Evolutionary conservation across 2,797 vertebrate genomes (phyloP).

Genomic region (Coracias cyanogaster): DNA sequence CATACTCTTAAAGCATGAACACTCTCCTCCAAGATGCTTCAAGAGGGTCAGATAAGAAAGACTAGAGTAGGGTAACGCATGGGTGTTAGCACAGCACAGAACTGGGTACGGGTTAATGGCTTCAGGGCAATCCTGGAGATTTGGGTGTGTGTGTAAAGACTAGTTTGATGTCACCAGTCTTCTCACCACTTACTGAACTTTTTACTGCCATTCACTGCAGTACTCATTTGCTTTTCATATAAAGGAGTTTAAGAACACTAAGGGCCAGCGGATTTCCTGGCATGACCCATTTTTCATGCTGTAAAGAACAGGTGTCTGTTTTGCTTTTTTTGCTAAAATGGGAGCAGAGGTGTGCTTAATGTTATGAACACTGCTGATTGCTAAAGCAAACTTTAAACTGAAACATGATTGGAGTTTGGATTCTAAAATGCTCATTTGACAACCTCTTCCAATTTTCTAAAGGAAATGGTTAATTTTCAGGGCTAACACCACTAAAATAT

Average conservation of each 20-base stretch:
- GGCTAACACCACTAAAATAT: neutral
- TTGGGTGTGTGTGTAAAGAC: too few relatives aligned
- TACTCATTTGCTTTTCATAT: neutral
- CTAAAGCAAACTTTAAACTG: neutral
- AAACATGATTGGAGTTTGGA: neutral
- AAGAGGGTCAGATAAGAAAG: neutral
- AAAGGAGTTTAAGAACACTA: neutral
- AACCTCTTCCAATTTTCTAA: neutral
- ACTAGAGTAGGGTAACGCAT: neutral
- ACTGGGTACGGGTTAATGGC: neutral
- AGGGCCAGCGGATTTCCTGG: neutral
- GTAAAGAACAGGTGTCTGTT: neutral
- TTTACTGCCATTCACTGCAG: neutral
- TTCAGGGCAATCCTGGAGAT: neutral
- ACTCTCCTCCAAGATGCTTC: neutral
- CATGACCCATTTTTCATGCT: neutral
- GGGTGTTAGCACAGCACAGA: neutral
- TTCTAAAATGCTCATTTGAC: neutral
- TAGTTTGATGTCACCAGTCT: rapidly evolving
- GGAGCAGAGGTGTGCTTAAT: neutral
- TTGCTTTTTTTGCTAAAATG: neutral
- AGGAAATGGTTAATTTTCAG: neutral
- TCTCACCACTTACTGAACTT: neutral
- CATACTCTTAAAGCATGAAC: neutral
- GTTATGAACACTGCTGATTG: neutral